A percentile compares a stretch with the other conserved stretches of the same genome.
Evolutionary conservation across 2,797 vertebrate species (phyloP).

Genomic region (Pangasius djambal): DNA sequence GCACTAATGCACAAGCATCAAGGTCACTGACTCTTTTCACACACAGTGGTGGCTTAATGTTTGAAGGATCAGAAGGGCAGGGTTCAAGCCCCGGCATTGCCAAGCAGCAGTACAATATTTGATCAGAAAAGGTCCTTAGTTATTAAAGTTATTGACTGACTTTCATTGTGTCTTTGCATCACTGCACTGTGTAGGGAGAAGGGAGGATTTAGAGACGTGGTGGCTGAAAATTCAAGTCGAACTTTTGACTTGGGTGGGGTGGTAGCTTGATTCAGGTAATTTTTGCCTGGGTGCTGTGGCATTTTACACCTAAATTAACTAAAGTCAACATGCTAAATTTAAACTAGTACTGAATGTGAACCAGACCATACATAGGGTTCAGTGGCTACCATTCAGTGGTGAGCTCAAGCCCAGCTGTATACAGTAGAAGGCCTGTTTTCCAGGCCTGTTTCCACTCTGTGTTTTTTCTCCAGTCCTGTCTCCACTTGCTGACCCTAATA

Average conservation of each 20-base stretch:
- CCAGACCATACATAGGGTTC: not conserved
- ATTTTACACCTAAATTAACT: conserved; percentile 21
- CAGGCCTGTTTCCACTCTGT: conserved; percentile 36
- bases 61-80: too few species aligned
- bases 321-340: conserved; percentile 29
- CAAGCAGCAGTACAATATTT: not conserved
- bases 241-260: not conserved
- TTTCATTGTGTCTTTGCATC: not conserved
- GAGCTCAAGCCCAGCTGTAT: conserved; percentile 22
- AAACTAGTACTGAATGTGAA: conserved; percentile 8
- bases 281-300: not conserved
- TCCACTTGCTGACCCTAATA: conserved; percentile 58
- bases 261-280: not conserved
- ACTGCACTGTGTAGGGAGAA: not conserved
- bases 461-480: conserved; percentile 56
- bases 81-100: too few species aligned
- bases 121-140: not conserved
- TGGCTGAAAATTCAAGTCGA: not conserved
- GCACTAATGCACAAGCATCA: too few species aligned
- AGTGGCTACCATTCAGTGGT: conserved; percentile 26
- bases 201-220: too few species aligned
- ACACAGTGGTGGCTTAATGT: too few species aligned
- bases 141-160: not conserved
- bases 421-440: conserved; percentile 55
- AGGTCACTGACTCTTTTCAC: too few species aligned